These are phyloP conservation scores for Poicephalus meyeri DNA, from an alignment of 2,113 vertebrate genomes.

Conservation along the genomic window DNA sequence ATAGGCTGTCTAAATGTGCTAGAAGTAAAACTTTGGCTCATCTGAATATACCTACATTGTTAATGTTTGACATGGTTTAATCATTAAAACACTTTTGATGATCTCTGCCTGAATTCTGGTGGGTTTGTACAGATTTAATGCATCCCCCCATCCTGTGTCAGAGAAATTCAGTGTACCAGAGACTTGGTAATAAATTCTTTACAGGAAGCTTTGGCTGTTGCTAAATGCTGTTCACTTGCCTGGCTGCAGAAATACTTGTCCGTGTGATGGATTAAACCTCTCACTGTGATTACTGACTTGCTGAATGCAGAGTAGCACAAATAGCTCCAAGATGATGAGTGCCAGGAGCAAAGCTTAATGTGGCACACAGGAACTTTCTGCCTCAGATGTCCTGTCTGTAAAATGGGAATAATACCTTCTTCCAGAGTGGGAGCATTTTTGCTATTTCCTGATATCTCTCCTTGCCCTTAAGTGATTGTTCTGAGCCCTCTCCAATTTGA, in stretches of 20 bases:
- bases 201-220: neutral
- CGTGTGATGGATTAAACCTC: neutral
- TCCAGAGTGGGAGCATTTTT: neutral
- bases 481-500: neutral
- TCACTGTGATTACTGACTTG: neutral
- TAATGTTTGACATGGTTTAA: constrained; percentile 77
- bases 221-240: neutral
- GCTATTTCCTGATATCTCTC: neutral
- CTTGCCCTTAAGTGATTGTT: neutral
- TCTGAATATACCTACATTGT: constrained; percentile 73
- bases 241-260: neutral
- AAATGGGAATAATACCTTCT: neutral
- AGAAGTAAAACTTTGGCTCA: constrained; percentile 70
- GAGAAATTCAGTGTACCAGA: neutral
- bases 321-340: neutral
- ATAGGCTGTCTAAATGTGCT: constrained; percentile 74
- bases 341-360: neutral
- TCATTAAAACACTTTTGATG: constrained; percentile 83
- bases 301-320: neutral
- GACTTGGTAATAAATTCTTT: neutral
- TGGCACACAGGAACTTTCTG: neutral
- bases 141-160: neutral
- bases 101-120: constrained; percentile 50
- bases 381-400: neutral
- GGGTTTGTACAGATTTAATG: neutral